Base-by-base conservation (phyloP, 37 sponge, comb jelly and placozoan genomes). In the Ianthella basta region DNA sequence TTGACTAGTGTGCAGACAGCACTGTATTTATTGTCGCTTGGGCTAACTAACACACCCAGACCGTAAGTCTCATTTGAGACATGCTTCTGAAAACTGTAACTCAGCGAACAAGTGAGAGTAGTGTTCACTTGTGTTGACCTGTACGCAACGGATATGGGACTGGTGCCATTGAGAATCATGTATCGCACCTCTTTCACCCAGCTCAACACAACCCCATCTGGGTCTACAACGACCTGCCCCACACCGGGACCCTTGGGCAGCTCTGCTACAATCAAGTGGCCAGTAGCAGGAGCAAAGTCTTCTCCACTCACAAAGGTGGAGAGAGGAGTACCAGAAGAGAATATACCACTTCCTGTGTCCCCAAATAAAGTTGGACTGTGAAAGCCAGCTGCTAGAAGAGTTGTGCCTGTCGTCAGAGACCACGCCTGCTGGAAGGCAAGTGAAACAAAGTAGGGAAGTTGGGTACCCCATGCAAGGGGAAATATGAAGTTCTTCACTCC, bases 281-380 rank as follows among this genome's bases (percentile, higher is more conserved):
- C 72, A 70, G 1, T 29, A 37, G 72, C 30, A 27, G 32, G 36
- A n/a, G 32, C 5, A 70, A 70, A 70, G 13, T 33, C 35, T 18
- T 21, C 33, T 30, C 72, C 72, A 27, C 30, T 70, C 36, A 70
- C 19, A 25, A 55, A 65, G 40, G 25, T 64, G 30, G 14, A 64
- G 23, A 54, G 5, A 20, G 83, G 56, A 64, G 30, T 40, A n/a
- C 86, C 86, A 61, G 79, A 29, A 34, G 86, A 78, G 41, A 86
- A 90, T 2, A 90, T 87, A 0, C 91, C 91, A 81, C 87, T 86
- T 0, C 91, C 91, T 35, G 87, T 83, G 0, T 8, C 50, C 3
- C 6, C 6, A 44, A 44, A 8, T 3, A 10, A 10, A 3, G 50
- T 44, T 29, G 25, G 39, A 59, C 20, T 24, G 75, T 89, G 90